Evolutionary conservation across 2,113 vertebrate species (phyloP).

Genomic region (Amphilophus citrinellus): DNA sequence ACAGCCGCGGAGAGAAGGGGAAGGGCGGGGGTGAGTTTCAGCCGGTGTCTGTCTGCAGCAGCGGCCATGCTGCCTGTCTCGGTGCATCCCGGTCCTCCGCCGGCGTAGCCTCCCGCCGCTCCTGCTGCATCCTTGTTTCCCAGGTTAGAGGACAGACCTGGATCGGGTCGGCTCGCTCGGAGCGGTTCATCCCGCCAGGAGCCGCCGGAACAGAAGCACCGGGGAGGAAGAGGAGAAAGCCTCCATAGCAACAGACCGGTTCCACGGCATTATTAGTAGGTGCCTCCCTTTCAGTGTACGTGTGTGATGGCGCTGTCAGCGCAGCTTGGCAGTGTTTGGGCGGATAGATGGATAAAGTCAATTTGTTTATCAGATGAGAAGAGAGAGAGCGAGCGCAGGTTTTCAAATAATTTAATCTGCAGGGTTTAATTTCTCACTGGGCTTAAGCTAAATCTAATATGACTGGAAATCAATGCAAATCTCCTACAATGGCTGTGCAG

Average conservation of each 20-base stretch:
- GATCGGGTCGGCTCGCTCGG: background rate
- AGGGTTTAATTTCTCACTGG: background rate
- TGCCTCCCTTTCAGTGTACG: conserved; percentile 47
- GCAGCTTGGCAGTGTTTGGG: conserved; percentile 40
- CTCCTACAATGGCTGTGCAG: background rate
- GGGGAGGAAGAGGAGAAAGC: conserved; percentile 41
- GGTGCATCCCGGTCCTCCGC: conserved; percentile 49
- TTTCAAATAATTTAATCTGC: background rate
- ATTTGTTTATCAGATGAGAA: background rate
- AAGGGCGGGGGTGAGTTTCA: conserved; percentile 14
- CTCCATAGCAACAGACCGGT: conserved; percentile 74
- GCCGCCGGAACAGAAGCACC: background rate
- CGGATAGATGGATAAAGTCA: conserved; percentile 44
- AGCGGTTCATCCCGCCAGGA: background rate
- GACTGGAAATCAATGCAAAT: background rate
- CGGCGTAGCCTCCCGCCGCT: conserved; percentile 28
- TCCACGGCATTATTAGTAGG: conserved; percentile 68
- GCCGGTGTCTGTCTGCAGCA: conserved; percentile 66
- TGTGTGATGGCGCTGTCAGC: conserved; percentile 31
- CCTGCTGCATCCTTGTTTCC: conserved; percentile 33
- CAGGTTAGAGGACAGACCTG: conserved; percentile 10
- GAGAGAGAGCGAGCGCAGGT: background rate
- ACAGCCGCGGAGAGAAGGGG: conserved; percentile 32
- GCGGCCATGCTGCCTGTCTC: conserved; percentile 70
- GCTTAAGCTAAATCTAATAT: background rate